phyloP scores from a whole-genome alignment of 1,140 invertebrate genomes.

The Octopus bimaculoides region DNA sequence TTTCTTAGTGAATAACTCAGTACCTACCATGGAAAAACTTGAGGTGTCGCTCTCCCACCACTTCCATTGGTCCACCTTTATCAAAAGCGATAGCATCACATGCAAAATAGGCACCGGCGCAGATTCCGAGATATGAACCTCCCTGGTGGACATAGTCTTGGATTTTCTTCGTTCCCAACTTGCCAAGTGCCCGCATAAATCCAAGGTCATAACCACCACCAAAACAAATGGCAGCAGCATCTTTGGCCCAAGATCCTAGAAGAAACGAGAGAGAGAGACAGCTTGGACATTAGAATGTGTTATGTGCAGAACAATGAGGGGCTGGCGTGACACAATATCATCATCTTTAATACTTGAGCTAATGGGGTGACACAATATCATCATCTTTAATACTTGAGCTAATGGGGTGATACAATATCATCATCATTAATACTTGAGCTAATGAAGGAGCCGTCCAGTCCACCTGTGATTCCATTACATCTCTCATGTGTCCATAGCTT shows the following conservation, averaged over 20 bases:
- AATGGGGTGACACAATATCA: too few species aligned
- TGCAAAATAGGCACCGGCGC: slow-evolving; percentile 54
- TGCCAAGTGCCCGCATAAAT: slow-evolving; percentile 39
- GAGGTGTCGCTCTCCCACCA: slow-evolving; percentile 45
- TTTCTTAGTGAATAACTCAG: too few species aligned
- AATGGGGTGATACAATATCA: too few species aligned
- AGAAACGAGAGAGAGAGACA: slow-evolving; percentile 7
- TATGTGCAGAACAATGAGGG: neutral
- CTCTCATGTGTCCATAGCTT: too few species aligned
- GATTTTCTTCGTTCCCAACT: slow-evolving; percentile 37
- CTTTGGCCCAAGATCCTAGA: slow-evolving; percentile 29
- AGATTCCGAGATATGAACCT: slow-evolving; percentile 51
- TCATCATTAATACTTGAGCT: too few species aligned
- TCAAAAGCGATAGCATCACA: slow-evolving; percentile 54
- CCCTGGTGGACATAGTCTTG: slow-evolving; percentile 45
- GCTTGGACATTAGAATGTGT: neutral
- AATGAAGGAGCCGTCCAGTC: too few species aligned
- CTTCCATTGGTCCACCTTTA: slow-evolving; percentile 47
- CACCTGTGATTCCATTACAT: too few species aligned
- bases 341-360: too few species aligned
- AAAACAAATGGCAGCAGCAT: slow-evolving; percentile 37
- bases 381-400: too few species aligned
- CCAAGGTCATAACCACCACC: slow-evolving; percentile 56
- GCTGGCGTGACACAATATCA: neutral
- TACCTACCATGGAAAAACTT: slow-evolving; percentile 50